Evolutionary conservation across 2,113 vertebrate species (phyloP).

Genomic region (Empidonax alnorum): DNA sequence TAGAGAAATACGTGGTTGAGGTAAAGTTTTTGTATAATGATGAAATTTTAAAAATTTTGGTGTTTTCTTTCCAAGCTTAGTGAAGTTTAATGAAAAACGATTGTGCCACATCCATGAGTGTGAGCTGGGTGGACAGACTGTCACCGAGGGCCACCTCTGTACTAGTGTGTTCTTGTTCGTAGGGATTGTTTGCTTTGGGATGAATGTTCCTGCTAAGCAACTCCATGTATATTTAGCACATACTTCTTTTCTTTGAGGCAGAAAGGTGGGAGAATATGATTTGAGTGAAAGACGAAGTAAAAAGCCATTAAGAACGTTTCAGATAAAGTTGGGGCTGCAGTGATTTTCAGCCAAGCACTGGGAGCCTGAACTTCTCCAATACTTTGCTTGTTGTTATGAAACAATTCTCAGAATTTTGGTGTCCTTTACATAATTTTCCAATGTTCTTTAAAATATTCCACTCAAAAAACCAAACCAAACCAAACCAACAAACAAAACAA

Average conservation of each 20-base stretch:
- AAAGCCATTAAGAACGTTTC: background rate
- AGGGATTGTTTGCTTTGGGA: background rate
- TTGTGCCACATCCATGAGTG: rapidly evolving
- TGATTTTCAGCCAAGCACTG: background rate
- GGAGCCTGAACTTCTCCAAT: background rate
- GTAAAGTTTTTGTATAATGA: background rate
- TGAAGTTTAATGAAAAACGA: background rate
- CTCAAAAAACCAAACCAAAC: background rate
- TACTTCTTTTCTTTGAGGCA: background rate
- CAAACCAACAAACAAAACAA: too few species aligned
- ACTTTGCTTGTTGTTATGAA: background rate
- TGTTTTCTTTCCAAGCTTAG: background rate
- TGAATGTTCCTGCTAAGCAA: background rate
- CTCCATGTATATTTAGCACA: background rate
- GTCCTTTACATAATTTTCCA: background rate
- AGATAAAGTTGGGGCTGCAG: background rate
- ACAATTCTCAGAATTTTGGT: background rate
- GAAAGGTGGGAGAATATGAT: background rate
- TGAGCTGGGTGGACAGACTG: background rate
- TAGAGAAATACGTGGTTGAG: background rate
- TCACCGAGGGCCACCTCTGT: background rate
- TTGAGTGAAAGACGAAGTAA: background rate
- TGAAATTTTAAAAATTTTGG: background rate
- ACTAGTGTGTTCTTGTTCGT: background rate
- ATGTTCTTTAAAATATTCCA: background rate